Evolutionary conservation across 2,888 invertebrate species (phyloP).

Genomic region (Drosophila tanythrix): DNA sequence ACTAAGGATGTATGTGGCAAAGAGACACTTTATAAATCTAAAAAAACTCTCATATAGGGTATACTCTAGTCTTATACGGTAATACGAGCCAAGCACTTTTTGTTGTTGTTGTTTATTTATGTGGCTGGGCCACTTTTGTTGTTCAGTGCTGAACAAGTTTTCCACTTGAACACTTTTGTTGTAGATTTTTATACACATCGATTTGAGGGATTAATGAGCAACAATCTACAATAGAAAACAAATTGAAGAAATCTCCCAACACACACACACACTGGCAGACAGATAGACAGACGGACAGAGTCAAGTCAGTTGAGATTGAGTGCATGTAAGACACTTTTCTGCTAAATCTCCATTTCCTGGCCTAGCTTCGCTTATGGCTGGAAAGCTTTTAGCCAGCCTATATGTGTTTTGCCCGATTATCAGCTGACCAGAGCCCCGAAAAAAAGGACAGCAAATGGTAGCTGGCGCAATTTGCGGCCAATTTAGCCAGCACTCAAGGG

Average conservation of each 20-base stretch:
- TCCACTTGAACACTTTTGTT: constrained; percentile 77
- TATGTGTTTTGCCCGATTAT: constrained; percentile 53
- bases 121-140: constrained; percentile 35
- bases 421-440: constrained; percentile 50
- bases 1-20: background rate
- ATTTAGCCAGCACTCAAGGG: constrained; percentile 55
- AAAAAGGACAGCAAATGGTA: constrained; percentile 48
- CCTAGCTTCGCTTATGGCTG: constrained; percentile 63
- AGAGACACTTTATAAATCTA: background rate
- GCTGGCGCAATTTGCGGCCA: constrained; percentile 64
- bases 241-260: constrained; percentile 62
- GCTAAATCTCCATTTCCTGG: constrained; percentile 74
- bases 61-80: constrained; percentile 4
- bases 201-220: constrained; percentile 81
- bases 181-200: constrained; percentile 67
- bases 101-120: constrained; percentile 59
- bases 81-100: constrained; percentile 5
- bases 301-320: constrained; percentile 58
- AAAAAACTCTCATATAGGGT: background rate
- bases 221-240: constrained; percentile 72
- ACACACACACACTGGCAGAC: constrained; percentile 4
- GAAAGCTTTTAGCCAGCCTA: constrained; percentile 73
- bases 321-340: constrained; percentile 75
- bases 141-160: constrained; percentile 61
- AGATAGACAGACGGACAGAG: constrained; percentile 25